Evolutionary conservation across 2,888 invertebrate species (phyloP), one percentile per base, ranked within the genome.

Genomic region (Melanophora roralis): DNA sequence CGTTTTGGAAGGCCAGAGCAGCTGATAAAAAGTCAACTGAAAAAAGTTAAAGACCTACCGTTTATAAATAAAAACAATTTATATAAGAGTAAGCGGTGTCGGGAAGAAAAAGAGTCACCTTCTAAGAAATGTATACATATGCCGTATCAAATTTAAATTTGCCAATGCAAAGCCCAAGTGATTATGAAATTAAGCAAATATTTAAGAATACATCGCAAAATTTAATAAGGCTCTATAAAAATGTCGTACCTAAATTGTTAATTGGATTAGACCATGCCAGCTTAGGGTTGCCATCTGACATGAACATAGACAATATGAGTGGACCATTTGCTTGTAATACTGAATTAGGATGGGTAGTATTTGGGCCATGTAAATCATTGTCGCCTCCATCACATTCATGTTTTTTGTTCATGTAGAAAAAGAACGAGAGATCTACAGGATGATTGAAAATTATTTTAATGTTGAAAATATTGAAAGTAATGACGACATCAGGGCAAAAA

Each of bases 261-360:
- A 45, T 45, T 19, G 45, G 45, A 3, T 19, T 45, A 2, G 16
- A 45, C 11, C 45, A 45, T 45, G 45, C 45, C 2, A 8, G 9
- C 19, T 11, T 45, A 21, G 45, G 21, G 21, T 11, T 11, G 19
- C 45, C 45, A 45, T 45, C 21, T 0, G 11, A 2, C 4, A 3
- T 19, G 0, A 45, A 45, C 9, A 11, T 19, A 3, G 1, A n/a
- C 4, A 11, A 68, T 65, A n/a, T 11, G 7, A 19, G 9, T 7
- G 79, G 82, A 16, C 82, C 69, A 2, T 81, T 36, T 72, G 80
- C 81, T 4, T 69, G 76, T 14, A 59, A 82, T 12, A 83, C 78
- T 4, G 67, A 82, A 12, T 60, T 80, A 7, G 81, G 68, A 0
- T 82, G 76, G 81, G 71, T 81, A 0, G 77, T 82, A 3, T 81